Evolutionary conservation across 1,140 invertebrate genomes (phyloP).

Genomic region (Hypsibius dujardini): DNA sequence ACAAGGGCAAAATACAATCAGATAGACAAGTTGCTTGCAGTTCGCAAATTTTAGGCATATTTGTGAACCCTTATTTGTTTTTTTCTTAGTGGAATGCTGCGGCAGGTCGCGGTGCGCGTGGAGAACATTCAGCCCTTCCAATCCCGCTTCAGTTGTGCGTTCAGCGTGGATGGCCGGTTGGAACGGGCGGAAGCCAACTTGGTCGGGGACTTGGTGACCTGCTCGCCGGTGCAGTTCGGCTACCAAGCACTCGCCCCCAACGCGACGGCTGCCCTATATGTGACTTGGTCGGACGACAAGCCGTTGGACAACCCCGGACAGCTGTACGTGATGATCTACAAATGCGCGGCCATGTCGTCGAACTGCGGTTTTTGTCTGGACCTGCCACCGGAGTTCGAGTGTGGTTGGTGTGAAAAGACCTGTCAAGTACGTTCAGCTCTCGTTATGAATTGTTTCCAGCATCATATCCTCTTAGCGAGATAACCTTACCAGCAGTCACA

Average conservation of each 20-base stretch:
- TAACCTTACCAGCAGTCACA: background rate
- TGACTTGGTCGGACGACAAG: constrained; percentile 84
- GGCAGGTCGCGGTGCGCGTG: constrained; percentile 73
- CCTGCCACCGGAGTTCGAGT: constrained; percentile 68
- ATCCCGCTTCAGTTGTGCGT: constrained; percentile 80
- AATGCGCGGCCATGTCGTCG: constrained; percentile 80
- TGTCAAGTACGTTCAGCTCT: constrained; percentile 39
- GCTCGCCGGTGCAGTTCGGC: constrained; percentile 24
- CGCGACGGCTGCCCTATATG: constrained; percentile 77
- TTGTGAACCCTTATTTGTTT: too few species aligned
- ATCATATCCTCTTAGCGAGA: too few species aligned
- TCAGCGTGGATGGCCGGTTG: constrained; percentile 82
- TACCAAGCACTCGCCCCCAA: constrained; percentile 44
- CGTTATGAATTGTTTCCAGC: too few species aligned
- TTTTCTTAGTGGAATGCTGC: constrained; percentile 47
- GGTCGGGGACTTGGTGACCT: constrained; percentile 44
- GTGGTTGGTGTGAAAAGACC: constrained; percentile 73
- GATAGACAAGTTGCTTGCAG: too few species aligned
- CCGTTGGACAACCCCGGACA: constrained; percentile 84
- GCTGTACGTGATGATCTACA: constrained; percentile 68
- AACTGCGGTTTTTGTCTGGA: constrained; percentile 86
- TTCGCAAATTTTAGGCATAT: too few species aligned
- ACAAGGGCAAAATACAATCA: too few species aligned
- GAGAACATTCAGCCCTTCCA: constrained; percentile 82
- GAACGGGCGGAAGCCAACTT: constrained; percentile 74